Evolutionary conservation across 2,797 vertebrate genomes (phyloP).

Genomic region (Tiaroga cobitis): DNA sequence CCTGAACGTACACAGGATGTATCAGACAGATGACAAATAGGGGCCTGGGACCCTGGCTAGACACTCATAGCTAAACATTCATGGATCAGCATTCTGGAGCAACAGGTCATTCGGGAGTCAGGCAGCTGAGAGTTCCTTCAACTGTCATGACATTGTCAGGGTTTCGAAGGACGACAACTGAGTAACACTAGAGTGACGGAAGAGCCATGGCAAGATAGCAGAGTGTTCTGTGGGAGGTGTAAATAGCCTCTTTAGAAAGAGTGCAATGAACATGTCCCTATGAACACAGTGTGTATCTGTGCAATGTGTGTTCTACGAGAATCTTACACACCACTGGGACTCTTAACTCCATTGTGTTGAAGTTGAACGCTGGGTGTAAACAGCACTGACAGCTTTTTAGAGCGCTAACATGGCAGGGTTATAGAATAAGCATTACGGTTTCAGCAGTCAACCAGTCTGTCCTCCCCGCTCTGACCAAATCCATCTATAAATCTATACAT

Average conservation of each 20-base stretch:
- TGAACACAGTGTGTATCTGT: constrained; percentile 6
- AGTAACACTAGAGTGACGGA: constrained; percentile 47
- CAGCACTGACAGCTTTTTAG: constrained; percentile 22
- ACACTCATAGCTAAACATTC: constrained; percentile 57
- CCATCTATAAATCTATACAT: not conserved
- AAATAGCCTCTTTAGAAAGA: constrained; percentile 49
- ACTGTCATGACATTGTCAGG: constrained; percentile 12
- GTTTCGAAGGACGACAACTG: constrained; percentile 14
- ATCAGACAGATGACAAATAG: constrained; percentile 39
- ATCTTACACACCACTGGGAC: not conserved
- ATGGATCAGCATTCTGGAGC: constrained; percentile 18
- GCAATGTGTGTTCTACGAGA: not conserved
- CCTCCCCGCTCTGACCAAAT: not conserved
- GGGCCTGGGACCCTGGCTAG: constrained; percentile 61
- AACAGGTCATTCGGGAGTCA: constrained; percentile 45
- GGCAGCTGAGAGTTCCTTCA: constrained; percentile 38
- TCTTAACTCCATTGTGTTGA: constrained; percentile 30
- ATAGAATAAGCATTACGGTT: not conserved
- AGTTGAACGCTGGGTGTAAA: constrained; percentile 17
- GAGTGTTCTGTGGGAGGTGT: constrained; percentile 49
- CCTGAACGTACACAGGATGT: constrained; percentile 26
- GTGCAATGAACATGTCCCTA: constrained; percentile 6
- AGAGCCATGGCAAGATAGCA: constrained; percentile 57
- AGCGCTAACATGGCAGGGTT: constrained; percentile 25
- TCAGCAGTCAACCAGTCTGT: not conserved